Evolutionary conservation across 2,113 vertebrate species (phyloP), one percentile per base, ranked within the genome.

Genomic region (Alaudala cheleensis): DNA sequence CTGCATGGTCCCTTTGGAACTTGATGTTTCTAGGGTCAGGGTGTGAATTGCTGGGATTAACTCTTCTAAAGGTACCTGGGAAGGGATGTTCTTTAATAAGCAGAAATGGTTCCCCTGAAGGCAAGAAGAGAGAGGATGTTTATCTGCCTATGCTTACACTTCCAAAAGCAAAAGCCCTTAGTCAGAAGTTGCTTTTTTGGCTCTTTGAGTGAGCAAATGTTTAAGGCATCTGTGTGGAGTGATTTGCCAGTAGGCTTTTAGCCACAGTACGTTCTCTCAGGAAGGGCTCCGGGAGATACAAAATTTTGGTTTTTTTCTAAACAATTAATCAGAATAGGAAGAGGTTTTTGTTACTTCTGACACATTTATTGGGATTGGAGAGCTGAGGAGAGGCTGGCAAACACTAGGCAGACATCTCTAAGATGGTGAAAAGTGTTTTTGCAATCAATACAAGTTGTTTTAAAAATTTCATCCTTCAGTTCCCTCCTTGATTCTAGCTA

Each of bases 401-500:
- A 85, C 29, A 50, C 34, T 45, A 81, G 6, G 5, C 47, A 64
- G 25, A 76, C 34, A 49, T 47, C 77, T 79, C 70, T 94, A 72
- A 67, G 86, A 88, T 44, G 14, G n/a, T 71, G 88, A 91, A 58
- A 33, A 2, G 14, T 57, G 54, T 33, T 97, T 96, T 92, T 44
- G 31, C 42, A 74, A 83, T 72, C 92, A 57, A 45, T 78, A 39
- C 76, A 84, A 70, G 39, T 70, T 91, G 76, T 81, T 85, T 95
- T 76, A 69, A 88, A 61, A 24, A 60, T 39, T 45, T 54, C 44
- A 64, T 91, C 84, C 69, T 91, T 96, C 67, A 82, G 67, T 88
- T 96, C 57, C 45, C 53, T 90, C 24, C 64, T 92, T 39, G 49
- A 29, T 96, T 84, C 81, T 81, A 89, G 92, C 88, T 67, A 86